A percentile compares a stretch with the other conserved stretches of the same genome.
Evolutionary conservation across 2,113 vertebrate genomes (phyloP).

Genomic region (Solea solea): DNA sequence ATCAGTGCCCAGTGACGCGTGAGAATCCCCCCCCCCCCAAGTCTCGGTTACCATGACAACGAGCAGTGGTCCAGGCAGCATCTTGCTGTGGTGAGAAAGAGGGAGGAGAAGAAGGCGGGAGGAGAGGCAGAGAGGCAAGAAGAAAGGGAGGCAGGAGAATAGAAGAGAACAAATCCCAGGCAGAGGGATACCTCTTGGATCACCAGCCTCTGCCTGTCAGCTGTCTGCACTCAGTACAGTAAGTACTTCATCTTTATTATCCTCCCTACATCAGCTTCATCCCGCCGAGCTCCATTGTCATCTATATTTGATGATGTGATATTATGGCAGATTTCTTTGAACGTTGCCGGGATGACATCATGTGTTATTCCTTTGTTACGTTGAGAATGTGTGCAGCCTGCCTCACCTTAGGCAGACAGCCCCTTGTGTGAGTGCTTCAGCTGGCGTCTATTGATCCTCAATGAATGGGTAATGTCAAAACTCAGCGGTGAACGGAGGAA

Average conservation of each 20-base stretch:
- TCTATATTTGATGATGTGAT: constrained; percentile 24
- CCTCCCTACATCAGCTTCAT: constrained; percentile 4
- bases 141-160: constrained; percentile 36
- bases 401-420: constrained; percentile 58
- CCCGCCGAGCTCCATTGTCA: constrained; percentile 12
- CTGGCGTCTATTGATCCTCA: constrained; percentile 27
- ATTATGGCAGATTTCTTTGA: constrained; percentile 50
- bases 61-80: constrained; percentile 81
- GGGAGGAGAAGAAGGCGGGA: constrained; percentile 30
- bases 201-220: constrained; percentile 39
- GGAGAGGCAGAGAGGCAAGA: constrained; percentile 40
- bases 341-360: constrained; percentile 57
- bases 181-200: constrained; percentile 38
- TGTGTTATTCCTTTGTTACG: constrained; percentile 66
- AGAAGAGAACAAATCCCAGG: constrained; percentile 42
- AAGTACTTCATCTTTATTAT: constrained; percentile 54
- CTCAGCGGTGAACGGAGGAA: constrained; percentile 34
- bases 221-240: constrained; percentile 51
- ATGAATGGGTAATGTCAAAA: constrained; percentile 38
- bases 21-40: constrained; percentile 27
- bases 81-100: constrained; percentile 74
- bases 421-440: constrained; percentile 51
- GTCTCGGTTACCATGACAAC: constrained; percentile 79
- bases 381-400: constrained; percentile 40
- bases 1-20: constrained; percentile 61